Evolutionary conservation across 2,797 vertebrate genomes (phyloP), one percentile per base, ranked within the genome.

Genomic region (Uromys caudimaculatus): DNA sequence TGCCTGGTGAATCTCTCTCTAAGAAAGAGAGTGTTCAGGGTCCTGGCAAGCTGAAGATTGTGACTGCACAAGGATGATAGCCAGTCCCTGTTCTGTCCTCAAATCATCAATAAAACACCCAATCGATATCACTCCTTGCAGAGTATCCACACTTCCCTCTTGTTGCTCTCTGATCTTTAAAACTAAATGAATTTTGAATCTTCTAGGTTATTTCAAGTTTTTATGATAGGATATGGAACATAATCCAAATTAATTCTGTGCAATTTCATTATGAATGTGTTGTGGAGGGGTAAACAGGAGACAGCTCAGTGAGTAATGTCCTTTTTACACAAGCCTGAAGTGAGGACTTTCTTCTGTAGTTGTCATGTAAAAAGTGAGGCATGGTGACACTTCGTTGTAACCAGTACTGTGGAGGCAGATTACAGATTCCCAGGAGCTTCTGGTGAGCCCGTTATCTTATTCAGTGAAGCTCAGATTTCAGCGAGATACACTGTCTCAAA

Each of bases 101-200:
- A 23, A 82, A 84, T 64, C 69, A 32, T 50, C n/a, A 76, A 44
- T 10, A 10, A 54, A 76, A 52, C 9, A 14, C 60, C 14, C 10
- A 60, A 41, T 12, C 29, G 4, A 4, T 58, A 2, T 14, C 44
- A 64, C 87, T 29, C 78, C 16, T 41, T 5, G 14, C 7, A 27
- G 60, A 50, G 69, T 13, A 35, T 81, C 3, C 13, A 88, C 3
- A 54, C 52, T 14, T 14, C 87, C 71, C 17, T 29, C 11, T 90
- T 24, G 19, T 35, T 12, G 13, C 41, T 71, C 10, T 71, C 38
- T 81, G 23, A 90, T 32, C 21, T 47, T 52, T 91, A 54, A 7
- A 6, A 84, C n/a, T 88, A 13, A 32, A 0, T 79, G 85, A 75
- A 78, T 56, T 92, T 81, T 95, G 10, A 96, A 89, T 97, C 21